A percentile compares a stretch with the other conserved stretches of the same genome.
Evolutionary conservation across 1,140 invertebrate genomes (phyloP).

Genomic region (Pseudomyrmex pallidus): DNA sequence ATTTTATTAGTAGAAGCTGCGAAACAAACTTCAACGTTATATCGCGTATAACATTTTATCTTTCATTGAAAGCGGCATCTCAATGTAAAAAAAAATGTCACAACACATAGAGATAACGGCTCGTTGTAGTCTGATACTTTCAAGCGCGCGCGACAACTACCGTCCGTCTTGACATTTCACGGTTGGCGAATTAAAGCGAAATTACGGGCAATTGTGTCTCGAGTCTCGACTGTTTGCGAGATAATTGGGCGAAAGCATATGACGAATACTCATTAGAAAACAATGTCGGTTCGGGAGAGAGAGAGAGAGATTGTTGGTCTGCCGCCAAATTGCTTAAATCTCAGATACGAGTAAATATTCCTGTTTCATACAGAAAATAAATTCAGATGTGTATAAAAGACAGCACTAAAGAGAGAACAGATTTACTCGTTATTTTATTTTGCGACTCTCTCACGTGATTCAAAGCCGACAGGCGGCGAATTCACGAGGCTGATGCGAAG

Average conservation of each 20-base stretch:
- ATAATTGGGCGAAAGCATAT: conserved; percentile 28
- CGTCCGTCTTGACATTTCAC: conserved; percentile 20
- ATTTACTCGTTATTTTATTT: not conserved
- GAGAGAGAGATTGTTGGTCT: not conserved
- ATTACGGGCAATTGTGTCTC: conserved; percentile 11
- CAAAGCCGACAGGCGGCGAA: not conserved
- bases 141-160: not conserved
- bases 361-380: not conserved
- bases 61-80: too few species aligned
- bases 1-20: too few species aligned
- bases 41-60: too few species aligned
- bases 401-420: too few species aligned
- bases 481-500: conserved; percentile 21
- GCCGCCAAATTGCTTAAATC: not conserved
- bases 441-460: not conserved
- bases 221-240: conserved; percentile 3
- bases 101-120: not conserved
- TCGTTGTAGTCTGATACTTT: not conserved
- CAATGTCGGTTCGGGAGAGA: not conserved
- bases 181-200: conserved; percentile 24
- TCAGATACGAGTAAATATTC: not conserved
- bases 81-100: too few species aligned
- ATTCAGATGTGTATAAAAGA: too few species aligned
- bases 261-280: conserved; percentile 20
- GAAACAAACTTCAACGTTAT: too few species aligned